Evolutionary conservation across 2,113 vertebrate species (phyloP), one percentile per base, ranked within the genome.

Genomic region (Myrmophylax atrothorax): DNA sequence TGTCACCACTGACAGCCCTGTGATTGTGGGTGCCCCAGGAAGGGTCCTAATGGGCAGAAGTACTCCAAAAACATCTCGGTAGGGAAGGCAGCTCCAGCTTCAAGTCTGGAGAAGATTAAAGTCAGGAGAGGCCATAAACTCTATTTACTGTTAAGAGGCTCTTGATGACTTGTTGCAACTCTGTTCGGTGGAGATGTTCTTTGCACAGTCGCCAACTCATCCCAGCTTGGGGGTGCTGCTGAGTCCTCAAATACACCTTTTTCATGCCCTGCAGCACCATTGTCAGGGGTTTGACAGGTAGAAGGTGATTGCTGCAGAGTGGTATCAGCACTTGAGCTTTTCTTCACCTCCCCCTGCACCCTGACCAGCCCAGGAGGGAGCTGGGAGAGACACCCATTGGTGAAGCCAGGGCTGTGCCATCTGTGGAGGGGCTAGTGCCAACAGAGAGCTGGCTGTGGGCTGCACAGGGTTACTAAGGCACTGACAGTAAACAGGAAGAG

Each of bases 401-500:
- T 46, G 35, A 25, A 66, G 31, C 18, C 31, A 19, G 10, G 22
- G 19, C 28, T 69, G 8, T 72, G 42, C n/a, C 4, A 12, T 28
- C 44, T 19, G 0, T 1, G 3, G 22, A 69, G 67, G 23, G 40
- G n/a, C 44, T 44, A 55, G 37, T 73, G 46, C 19, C 1, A 1
- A 10, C 31, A 47, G 42, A 60, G n/a, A 81, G 58, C 44, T 0
- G 2, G 44, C 44, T 46, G 56, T 22, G 80, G 58, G 46, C 88
- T 81, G 63, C 29, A 79, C 35, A 63, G 83, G 63, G 97, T 96
- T 97, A 97, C 97, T 95, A 79, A 62, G 97, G 85, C 95, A 92
- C 92, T 98, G 97, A 97, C 97, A 97, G 96, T 98, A 96, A 97
- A 97, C 97, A 98, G 95, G 97, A 98, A 98, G 96, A 97, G 95